Percentiles rank a stretch among this genome's conserved stretches.
These are phyloP conservation scores for Lottia scabra DNA, from an alignment of 2,888 invertebrate species.

Conservation along the genomic window DNA sequence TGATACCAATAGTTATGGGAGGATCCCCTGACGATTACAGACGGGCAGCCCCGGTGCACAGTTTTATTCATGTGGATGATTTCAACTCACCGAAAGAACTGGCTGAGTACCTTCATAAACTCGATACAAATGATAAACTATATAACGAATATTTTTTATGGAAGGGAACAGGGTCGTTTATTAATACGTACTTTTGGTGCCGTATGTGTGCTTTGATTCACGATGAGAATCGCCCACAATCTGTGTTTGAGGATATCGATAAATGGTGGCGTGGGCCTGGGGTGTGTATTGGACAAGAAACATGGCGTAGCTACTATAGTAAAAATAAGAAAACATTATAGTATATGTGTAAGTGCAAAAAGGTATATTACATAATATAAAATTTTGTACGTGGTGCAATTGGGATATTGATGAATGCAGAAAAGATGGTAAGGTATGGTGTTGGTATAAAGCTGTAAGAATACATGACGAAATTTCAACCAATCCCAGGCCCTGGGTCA, in stretches of 20 bases:
- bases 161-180: conserved; percentile 95
- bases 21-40: conserved; percentile 92
- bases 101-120: conserved; percentile 85
- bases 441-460: too few species aligned
- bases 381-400: too few species aligned
- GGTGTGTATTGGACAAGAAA: conserved; percentile 56
- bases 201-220: conserved; percentile 79
- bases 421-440: too few species aligned
- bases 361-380: too few species aligned
- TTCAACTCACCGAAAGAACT: conserved; percentile 88
- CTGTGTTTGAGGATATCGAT: conserved; percentile 82
- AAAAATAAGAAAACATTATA: too few species aligned
- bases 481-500: too few species aligned
- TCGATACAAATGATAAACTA: conserved; percentile 88
- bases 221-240: conserved; percentile 45
- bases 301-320: conserved; percentile 31
- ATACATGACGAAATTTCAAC: too few species aligned
- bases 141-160: conserved; percentile 96
- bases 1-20: conserved; percentile 96
- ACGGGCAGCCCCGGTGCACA: conserved; percentile 91
- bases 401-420: too few species aligned
- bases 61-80: conserved; percentile 96
- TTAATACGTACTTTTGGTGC: conserved; percentile 96
- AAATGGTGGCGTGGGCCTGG: conserved; percentile 85
- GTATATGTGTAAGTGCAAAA: too few species aligned